phyloP scores from a whole-genome alignment of 1,140 invertebrate species.

The Helicorthomorpha holstii region DNA sequence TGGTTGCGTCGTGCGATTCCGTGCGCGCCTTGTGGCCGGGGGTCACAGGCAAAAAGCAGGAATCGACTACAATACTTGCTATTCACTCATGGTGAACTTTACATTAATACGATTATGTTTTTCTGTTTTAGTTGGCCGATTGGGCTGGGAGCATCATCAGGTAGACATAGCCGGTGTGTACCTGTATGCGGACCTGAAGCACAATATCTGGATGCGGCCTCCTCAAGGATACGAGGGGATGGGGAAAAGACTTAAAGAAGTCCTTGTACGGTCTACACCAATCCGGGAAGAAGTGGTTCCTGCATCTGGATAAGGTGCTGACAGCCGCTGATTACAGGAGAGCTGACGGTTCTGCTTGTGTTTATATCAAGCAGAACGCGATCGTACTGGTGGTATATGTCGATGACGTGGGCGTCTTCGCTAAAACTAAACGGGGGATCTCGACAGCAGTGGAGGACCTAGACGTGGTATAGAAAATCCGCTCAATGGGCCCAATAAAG shows the following conservation, averaged over 20 bases:
- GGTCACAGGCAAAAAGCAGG: too few relatives aligned
- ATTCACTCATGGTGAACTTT: too few relatives aligned
- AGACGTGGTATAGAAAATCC: background rate
- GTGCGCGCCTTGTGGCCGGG: too few relatives aligned
- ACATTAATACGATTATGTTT: too few relatives aligned
- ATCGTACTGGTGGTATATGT: background rate
- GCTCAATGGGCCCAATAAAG: background rate
- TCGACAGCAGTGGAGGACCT: background rate
- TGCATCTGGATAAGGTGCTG: background rate
- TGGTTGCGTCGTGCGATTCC: too few relatives aligned
- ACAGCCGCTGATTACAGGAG: background rate
- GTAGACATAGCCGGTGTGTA: too few relatives aligned
- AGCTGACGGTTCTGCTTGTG: background rate
- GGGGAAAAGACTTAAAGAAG: constrained; percentile 16
- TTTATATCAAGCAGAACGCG: background rate
- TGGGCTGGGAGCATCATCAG: too few relatives aligned
- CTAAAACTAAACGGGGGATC: background rate
- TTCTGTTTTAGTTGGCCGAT: too few relatives aligned
- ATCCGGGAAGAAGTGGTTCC: background rate
- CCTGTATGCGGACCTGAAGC: too few relatives aligned
- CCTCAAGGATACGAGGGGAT: too few relatives aligned
- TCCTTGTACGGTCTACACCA: constrained; percentile 19
- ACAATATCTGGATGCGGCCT: too few relatives aligned
- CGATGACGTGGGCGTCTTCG: background rate
- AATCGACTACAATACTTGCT: too few relatives aligned